Evolutionary conservation across 2,113 vertebrate genomes (phyloP), one percentile per base, ranked within the genome.

Genomic region (Caranx ignobilis): DNA sequence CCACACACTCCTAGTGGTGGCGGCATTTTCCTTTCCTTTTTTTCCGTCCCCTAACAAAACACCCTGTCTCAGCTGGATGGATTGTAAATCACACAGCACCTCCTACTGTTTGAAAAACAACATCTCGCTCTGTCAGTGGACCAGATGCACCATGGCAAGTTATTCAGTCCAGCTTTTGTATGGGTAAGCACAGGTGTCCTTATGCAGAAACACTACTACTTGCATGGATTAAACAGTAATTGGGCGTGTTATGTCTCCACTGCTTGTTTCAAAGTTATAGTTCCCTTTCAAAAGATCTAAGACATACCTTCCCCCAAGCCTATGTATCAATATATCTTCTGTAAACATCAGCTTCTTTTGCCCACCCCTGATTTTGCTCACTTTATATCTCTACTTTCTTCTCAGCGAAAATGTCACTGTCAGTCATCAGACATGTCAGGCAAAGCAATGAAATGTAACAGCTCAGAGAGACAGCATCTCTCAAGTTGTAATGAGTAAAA

Each of bases 41-140:
- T 9, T 1, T 55, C 54, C 52, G 32, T 31, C 9, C 34, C 11
- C 9, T 19, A 45, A 75, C 56, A 82, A 75, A 34, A 13, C 48
- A 32, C 1, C n/a, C 47, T 71, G 54, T 82, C 68, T 18, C 71
- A 71, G 50, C 32, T 62, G 37, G 68, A 80, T 74, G 31, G 79
- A 88, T 90, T 79, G 79, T 39, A 76, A 74, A 90, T 90, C 85
- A 77, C 82, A 89, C 84, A 93, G 89, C 91, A 85, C 90, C 91
- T 89, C 90, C 91, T 94, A 32, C 92, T 90, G 93, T 92, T 86
- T 69, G 72, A 84, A 77, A 84, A 83, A 61, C 52, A 81, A 39
- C 71, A 79, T 54, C 19, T 81, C 41, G 71, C 70, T 32, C 76
- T 34, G 21, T 61, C 56, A 21, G 43, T 39, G 7, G 31, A 67